Evolutionary conservation across 2,888 invertebrate species (phyloP), one percentile per base, ranked within the genome.

Genomic region (Acholoe squamosa): DNA sequence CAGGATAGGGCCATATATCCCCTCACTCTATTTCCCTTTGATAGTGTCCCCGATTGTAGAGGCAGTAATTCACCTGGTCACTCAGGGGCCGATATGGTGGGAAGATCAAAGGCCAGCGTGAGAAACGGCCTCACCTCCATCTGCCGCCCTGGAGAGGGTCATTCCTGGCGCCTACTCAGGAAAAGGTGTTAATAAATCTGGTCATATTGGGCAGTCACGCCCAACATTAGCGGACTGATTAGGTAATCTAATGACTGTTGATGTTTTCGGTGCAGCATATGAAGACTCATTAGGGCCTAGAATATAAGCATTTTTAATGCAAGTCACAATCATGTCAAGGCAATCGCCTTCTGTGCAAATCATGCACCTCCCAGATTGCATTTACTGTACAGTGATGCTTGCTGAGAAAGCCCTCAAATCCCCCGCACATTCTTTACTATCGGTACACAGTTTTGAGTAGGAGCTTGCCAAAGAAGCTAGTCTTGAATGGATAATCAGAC

Each of bases 161-260:
- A 19, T 19, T n/a, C 61, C 61, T 28, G 71, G 28, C 71, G 71
- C 71, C 61, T 7, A 19, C 61, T n/a, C 71, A 25, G 31, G 71
- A 71, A 43, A 71, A 28, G 71, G 71, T 71, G 71, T 25, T 71
- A 71, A 71, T 71, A 71, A 71, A 71, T 71, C 14, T 28, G n/a
- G 14, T 0, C 14, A 3, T 3, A 5, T 28, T 14, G 3, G 14
- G 28, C n/a, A 71, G 71, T 61, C 61, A 61, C 61, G n/a, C 61
- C 61, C 61, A n/a, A n/a, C 61, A 3, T n/a, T 61, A 19, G n/a
- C 1, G 61, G 61, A 3, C 5, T 61, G 61, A 10, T 43, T 43
- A 61, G n/a, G 19, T n/a, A 1, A 61, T 61, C 3, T 19, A 61
- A 3, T n/a, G 61, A 3, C 5, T 7, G n/a, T 61, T 61, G 12